phyloP scores from a whole-genome alignment of 1,140 invertebrate genomes.

The Alviniconcha marisindica region DNA sequence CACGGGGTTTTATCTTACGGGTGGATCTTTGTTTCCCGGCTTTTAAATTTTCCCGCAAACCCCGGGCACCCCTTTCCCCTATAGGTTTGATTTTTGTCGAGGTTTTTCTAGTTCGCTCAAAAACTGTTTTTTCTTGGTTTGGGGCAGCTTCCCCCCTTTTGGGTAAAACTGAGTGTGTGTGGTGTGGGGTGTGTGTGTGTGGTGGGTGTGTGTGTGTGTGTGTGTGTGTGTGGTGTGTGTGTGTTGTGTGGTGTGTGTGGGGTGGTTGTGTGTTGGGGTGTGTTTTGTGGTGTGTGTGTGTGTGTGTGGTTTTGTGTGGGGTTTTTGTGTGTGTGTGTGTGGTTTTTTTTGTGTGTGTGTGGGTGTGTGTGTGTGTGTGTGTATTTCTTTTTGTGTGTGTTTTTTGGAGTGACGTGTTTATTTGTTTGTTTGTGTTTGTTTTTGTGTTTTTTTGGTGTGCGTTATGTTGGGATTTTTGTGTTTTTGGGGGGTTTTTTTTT shows the following conservation, averaged over 20 bases:
- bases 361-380: not conserved
- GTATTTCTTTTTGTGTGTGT: not conserved
- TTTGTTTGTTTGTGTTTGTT: conserved; percentile 3
- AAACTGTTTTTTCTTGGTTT: not conserved
- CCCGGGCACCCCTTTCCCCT: not conserved
- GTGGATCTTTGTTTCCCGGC: too few species aligned
- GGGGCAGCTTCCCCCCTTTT: not conserved
- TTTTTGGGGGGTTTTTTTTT: too few species aligned
- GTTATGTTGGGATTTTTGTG: too few species aligned
- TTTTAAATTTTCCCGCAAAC: too few species aligned
- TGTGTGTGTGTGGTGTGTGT: not conserved
- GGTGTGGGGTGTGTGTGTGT: too few species aligned
- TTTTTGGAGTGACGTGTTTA: not conserved
- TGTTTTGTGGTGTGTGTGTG: not conserved
- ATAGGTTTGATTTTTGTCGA: not conserved
- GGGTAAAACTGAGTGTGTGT: not conserved
- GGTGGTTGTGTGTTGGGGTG: too few species aligned
- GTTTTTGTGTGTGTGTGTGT: not conserved
- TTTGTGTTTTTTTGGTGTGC: too few species aligned
- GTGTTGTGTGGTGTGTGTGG: not conserved
- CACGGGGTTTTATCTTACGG: too few species aligned
- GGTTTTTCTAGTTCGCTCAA: not conserved
- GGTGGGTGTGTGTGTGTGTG: too few species aligned
- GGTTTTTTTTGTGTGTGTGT: not conserved
- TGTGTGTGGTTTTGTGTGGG: not conserved